Evolutionary conservation across 2,113 vertebrate species (phyloP).

Genomic region (Nanorana parkeri): DNA sequence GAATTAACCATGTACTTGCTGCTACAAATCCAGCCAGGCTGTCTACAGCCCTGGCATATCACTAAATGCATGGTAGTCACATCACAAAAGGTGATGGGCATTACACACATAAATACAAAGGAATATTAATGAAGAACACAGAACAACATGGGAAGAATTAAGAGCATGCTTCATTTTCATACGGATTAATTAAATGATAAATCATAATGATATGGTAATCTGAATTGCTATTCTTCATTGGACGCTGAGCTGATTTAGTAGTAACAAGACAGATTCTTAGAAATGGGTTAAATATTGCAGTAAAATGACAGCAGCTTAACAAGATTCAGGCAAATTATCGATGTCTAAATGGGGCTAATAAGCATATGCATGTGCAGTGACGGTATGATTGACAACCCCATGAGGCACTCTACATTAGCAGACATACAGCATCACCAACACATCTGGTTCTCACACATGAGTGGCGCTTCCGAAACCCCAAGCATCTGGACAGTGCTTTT

Average conservation of each 20-base stretch:
- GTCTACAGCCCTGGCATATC: too few species aligned
- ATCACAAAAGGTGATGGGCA: too few species aligned
- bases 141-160: background rate
- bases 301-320: constrained; percentile 21
- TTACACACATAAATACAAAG: constrained; percentile 12
- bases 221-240: background rate
- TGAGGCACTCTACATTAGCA: constrained; percentile 32
- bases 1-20: too few species aligned
- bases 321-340: constrained; percentile 33
- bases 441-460: constrained; percentile 58
- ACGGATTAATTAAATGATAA: background rate
- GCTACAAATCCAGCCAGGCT: too few species aligned
- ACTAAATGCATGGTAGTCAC: too few species aligned
- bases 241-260: background rate
- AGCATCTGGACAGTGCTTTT: constrained; percentile 51
- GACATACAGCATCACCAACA: constrained; percentile 34
- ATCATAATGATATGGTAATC: background rate
- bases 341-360: constrained; percentile 48
- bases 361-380: constrained; percentile 49
- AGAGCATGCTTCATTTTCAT: background rate
- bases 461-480: constrained; percentile 1
- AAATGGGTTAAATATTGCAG: constrained; percentile 38
- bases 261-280: background rate
- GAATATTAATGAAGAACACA: background rate
- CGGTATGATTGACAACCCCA: constrained; percentile 53